Conservation (phyloP, 2,113 vertebrate genomes). For the Xiphorhynchus elegans region DNA sequence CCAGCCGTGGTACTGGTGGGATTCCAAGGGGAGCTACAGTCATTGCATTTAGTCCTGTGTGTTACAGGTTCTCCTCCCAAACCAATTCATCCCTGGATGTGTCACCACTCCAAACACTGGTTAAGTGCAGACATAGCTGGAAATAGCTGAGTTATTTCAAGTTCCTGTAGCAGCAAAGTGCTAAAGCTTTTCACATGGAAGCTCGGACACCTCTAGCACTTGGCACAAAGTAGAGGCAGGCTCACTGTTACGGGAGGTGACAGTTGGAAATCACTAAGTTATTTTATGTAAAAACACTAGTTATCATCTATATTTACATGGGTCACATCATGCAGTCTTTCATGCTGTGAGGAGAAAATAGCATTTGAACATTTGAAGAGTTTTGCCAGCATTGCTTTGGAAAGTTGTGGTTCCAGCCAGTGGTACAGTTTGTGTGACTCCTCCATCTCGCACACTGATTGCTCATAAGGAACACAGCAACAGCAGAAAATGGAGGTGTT, state of each 20-base stretch:
- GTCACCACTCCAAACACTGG: not conserved
- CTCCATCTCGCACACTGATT: not conserved
- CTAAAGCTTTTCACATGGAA: not conserved
- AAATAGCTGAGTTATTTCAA: not conserved
- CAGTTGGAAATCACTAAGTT: not conserved
- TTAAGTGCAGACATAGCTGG: not conserved
- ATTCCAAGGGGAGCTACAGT: not conserved
- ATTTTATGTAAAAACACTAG: not conserved
- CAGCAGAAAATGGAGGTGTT: not conserved
- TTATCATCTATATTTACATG: not conserved
- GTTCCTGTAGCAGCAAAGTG: not conserved
- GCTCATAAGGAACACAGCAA: not conserved
- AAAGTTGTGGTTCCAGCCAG: not conserved
- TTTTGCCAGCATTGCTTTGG: not conserved
- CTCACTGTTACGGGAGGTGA: fast-evolving
- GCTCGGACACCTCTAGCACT: not conserved
- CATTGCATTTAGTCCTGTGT: not conserved
- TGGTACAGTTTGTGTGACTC: not conserved
- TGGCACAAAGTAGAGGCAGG: not conserved
- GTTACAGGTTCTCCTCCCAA: not conserved
- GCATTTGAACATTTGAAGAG: not conserved
- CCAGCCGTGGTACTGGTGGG: not conserved
- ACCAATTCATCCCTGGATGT: not conserved
- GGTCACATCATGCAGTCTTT: not conserved
- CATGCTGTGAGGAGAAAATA: not conserved